Conservation (phyloP, 1,140 invertebrate genomes). For the Helicorthomorpha holstii region DNA sequence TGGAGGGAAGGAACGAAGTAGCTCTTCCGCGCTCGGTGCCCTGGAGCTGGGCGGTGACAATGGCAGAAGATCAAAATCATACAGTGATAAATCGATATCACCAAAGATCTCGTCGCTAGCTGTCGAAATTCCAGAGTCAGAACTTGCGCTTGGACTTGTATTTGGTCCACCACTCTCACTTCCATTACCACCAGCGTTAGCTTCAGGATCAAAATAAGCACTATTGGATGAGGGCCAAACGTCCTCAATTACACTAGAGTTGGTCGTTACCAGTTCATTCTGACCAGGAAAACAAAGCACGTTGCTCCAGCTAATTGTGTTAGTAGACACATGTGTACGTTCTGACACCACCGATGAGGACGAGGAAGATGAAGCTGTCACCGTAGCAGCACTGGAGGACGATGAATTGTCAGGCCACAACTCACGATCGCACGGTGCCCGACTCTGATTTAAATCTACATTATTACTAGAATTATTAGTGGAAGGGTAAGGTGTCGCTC, state of each 20-base stretch:
- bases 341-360: constrained; percentile 26
- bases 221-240: constrained; percentile 1
- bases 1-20: constrained; percentile 34
- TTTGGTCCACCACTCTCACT: constrained; percentile 11
- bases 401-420: no score
- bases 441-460: constrained; percentile 17
- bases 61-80: constrained; percentile 24
- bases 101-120: constrained; percentile 22
- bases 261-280: constrained; percentile 54
- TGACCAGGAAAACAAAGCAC: constrained; percentile 67
- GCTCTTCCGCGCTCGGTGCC: constrained; percentile 45
- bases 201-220: constrained; percentile 7
- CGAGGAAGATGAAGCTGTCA: constrained; percentile 29
- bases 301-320: constrained; percentile 83
- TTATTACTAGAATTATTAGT: constrained; percentile 4
- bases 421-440: no score
- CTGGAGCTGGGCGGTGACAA: constrained; percentile 40
- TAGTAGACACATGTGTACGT: no score
- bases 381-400: constrained; percentile 38
- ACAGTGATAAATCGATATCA: constrained; percentile 22
- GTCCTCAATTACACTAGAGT: constrained; percentile 1
- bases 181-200: constrained; percentile 4
- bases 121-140: constrained; percentile 3
- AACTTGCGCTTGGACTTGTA: constrained; percentile 24
- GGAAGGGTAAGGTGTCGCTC: constrained; percentile 17